These are phyloP conservation scores for Clavelina lepadiformis DNA, from an alignment of 23 tunicate genomes.

Conservation along the genomic window DNA sequence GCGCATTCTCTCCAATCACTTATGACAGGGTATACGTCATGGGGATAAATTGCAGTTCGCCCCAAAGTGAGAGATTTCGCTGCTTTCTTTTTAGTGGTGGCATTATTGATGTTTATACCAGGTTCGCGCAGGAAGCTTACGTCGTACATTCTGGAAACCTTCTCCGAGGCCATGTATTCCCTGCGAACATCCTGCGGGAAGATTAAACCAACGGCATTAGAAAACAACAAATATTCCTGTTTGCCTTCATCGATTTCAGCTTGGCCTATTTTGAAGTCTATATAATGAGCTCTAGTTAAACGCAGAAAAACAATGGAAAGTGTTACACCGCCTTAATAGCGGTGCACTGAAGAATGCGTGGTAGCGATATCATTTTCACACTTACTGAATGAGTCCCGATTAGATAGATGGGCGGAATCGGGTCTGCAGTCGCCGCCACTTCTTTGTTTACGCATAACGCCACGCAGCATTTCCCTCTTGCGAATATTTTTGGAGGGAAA, in stretches of 20 bases:
- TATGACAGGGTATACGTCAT: slow-evolving; percentile 54
- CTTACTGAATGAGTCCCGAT: slow-evolving; percentile 81
- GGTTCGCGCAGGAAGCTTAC: slow-evolving; percentile 22
- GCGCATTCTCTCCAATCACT: slow-evolving; percentile 75
- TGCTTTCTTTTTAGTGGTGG: background rate
- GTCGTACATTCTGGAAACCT: slow-evolving; percentile 36
- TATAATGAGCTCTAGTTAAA: too few relatives aligned
- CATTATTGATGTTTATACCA: background rate
- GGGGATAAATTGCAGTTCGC: slow-evolving; percentile 26
- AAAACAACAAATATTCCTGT: too few relatives aligned
- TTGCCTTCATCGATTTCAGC: too few relatives aligned
- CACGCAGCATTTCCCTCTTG: slow-evolving; percentile 13
- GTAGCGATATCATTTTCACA: background rate
- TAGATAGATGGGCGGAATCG: slow-evolving; percentile 47
- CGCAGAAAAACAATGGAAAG: too few relatives aligned
- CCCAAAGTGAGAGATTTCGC: slow-evolving; percentile 19
- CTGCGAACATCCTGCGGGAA: slow-evolving; percentile 20
- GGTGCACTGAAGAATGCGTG: too few relatives aligned
- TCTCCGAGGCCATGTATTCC: slow-evolving; percentile 27
- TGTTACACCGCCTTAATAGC: too few relatives aligned
- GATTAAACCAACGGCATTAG: too few relatives aligned
- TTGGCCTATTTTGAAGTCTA: too few relatives aligned
- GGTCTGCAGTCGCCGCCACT: background rate
- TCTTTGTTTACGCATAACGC: too few relatives aligned
- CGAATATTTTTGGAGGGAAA: background rate